Conservation (phyloP, 2,797 vertebrate genomes). For the Pogonophryne albipinna region DNA sequence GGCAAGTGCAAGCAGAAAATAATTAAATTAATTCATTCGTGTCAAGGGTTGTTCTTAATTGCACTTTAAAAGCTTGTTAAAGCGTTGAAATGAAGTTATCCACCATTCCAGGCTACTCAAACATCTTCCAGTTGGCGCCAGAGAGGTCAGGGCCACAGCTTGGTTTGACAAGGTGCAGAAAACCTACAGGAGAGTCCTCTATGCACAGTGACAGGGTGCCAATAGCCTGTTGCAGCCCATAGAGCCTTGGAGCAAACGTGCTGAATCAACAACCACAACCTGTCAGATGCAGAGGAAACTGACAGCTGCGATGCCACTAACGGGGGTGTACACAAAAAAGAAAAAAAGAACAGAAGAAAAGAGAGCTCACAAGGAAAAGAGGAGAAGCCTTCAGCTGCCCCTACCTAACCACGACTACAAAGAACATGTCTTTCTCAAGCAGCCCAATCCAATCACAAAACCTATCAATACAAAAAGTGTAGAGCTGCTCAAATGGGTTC, state of each 20-base stretch:
- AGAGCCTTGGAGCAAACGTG: background rate
- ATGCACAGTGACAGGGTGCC: constrained; percentile 6
- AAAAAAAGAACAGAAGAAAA: background rate
- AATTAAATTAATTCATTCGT: background rate
- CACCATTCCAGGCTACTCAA: background rate
- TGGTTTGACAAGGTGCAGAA: background rate
- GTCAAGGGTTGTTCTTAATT: background rate
- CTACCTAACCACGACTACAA: too few relatives aligned
- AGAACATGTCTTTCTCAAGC: constrained; percentile 17
- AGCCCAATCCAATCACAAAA: constrained; percentile 16
- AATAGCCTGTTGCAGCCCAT: constrained; percentile 11
- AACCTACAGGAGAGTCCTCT: background rate
- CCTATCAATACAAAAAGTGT: background rate
- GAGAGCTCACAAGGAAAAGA: background rate
- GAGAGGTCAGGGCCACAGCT: constrained; percentile 9
- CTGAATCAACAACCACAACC: constrained; percentile 17
- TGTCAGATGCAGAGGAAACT: constrained; percentile 8
- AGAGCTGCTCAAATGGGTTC: background rate
- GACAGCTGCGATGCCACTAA: constrained; percentile 15
- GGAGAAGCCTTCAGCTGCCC: background rate
- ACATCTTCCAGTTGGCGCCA: background rate
- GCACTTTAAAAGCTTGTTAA: background rate
- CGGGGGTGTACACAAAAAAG: background rate
- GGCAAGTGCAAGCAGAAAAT: background rate
- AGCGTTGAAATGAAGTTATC: background rate